Evolutionary conservation across 1,140 invertebrate species (phyloP).

Genomic region (Bombus fervidus): DNA sequence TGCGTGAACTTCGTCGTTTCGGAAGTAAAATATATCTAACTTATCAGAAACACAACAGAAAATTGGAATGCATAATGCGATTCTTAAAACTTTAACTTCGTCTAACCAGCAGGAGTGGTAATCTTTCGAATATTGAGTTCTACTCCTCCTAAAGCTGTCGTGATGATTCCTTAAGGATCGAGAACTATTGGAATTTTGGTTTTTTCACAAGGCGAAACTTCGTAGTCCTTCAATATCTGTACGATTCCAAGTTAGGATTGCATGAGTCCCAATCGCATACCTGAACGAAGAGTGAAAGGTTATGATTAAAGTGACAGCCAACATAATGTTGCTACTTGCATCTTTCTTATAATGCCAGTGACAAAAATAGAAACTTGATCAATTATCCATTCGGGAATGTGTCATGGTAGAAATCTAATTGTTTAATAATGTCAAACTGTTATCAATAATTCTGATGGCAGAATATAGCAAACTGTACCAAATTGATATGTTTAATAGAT

Average conservation of each 20-base stretch:
- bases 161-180: slow-evolving; percentile 43
- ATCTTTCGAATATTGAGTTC: slow-evolving; percentile 54
- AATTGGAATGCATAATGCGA: background rate
- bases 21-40: no score
- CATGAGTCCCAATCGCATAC: slow-evolving; percentile 69
- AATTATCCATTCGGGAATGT: no score
- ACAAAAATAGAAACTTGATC: no score
- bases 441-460: no score
- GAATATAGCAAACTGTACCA: no score
- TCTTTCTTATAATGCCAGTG: no score
- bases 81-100: background rate
- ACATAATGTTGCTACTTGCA: no score
- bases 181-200: slow-evolving; percentile 53
- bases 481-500: fast-evolving
- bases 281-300: slow-evolving; percentile 24
- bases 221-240: slow-evolving; percentile 65
- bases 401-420: no score
- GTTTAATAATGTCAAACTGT: no score
- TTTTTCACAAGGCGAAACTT: slow-evolving; percentile 58
- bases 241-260: slow-evolving; percentile 71
- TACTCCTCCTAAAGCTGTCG: slow-evolving; percentile 32
- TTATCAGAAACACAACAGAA: background rate
- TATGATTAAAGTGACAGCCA: no score
- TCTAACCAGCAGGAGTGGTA: background rate
- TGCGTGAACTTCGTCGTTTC: fast-evolving